These are phyloP conservation scores for Physocephala rufipes DNA, from an alignment of 2,888 invertebrate species.

Conservation along the genomic window DNA sequence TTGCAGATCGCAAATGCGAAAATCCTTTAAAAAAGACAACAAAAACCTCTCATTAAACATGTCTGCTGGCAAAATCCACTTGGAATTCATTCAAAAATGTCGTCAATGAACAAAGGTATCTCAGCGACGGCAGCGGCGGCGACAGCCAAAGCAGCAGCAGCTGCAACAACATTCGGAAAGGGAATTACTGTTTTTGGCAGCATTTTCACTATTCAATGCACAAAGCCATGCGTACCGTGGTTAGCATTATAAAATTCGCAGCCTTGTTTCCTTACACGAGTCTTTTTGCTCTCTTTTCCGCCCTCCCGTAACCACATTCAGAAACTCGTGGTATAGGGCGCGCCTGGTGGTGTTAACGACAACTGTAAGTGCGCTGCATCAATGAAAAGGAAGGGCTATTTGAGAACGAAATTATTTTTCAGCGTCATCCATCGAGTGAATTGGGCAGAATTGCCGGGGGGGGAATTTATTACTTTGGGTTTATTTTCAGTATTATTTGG, in stretches of 20 bases:
- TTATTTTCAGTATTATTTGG: no score
- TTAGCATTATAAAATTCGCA: neutral
- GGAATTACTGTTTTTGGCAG: slow-evolving; percentile 15
- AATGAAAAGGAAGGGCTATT: neutral
- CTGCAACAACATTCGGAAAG: no score
- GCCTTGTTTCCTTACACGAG: no score
- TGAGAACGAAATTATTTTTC: slow-evolving; percentile 30
- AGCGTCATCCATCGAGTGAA: slow-evolving; percentile 7
- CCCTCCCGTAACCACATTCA: no score
- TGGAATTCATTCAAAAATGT: no score
- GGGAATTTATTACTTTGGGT: slow-evolving; percentile 9
- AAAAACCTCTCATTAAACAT: slow-evolving; percentile 20
- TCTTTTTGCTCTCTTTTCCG: no score
- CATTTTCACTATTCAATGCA: neutral
- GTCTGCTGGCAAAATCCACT: slow-evolving; percentile 14
- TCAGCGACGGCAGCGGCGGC: neutral
- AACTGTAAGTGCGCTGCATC: no score
- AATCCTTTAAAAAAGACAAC: slow-evolving; percentile 5
- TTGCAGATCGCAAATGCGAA: neutral
- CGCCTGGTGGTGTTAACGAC: no score
- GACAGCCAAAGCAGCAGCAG: neutral
- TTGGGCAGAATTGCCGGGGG: neutral
- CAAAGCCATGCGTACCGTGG: neutral
- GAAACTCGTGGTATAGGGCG: no score
- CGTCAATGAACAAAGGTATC: neutral